These are phyloP conservation scores for Parnassius apollo DNA, from an alignment of 2,888 invertebrate species.

Conservation along the genomic window DNA sequence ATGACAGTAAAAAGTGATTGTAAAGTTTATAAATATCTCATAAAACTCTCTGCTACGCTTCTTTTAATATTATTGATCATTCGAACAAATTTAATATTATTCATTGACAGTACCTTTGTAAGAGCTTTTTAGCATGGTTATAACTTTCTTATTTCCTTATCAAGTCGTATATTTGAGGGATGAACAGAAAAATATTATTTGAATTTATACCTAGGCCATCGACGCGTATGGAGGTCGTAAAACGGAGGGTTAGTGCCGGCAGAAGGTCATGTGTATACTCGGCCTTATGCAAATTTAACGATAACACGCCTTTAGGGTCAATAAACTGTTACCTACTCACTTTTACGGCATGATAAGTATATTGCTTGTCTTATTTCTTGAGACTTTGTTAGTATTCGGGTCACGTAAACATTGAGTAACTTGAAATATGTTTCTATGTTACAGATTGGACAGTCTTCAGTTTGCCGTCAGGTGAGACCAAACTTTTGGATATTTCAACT, in stretches of 20 bases:
- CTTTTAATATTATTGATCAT: neutral
- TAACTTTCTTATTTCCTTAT: conserved; percentile 19
- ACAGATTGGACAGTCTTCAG: conserved; percentile 48
- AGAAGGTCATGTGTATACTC: conserved; percentile 50
- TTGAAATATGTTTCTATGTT: conserved; percentile 49
- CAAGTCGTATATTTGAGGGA: conserved; percentile 20
- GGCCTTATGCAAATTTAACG: conserved; percentile 75
- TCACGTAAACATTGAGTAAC: conserved; percentile 47
- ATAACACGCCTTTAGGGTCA: conserved; percentile 76
- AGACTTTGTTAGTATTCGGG: conserved; percentile 49
- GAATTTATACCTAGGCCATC: conserved; percentile 44
- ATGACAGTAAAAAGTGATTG: neutral
- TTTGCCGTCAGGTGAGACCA: conserved; percentile 11
- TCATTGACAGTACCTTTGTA: conserved; percentile 9
- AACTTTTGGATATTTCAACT: too few species aligned
- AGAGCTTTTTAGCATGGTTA: conserved; percentile 7
- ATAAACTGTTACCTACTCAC: conserved; percentile 75
- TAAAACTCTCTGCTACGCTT: neutral
- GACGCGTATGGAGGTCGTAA: conserved; percentile 58
- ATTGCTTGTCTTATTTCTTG: conserved; percentile 59
- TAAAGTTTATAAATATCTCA: neutral
- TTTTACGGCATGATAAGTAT: conserved; percentile 77
- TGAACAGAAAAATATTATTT: conserved; percentile 40
- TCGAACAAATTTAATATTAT: conserved; percentile 13
- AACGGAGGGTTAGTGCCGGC: conserved; percentile 57